Percentiles rank a stretch among this genome's conserved stretches.
Conservation (phyloP, 2,797 vertebrate genomes). For the Megaceryle alcyon region DNA sequence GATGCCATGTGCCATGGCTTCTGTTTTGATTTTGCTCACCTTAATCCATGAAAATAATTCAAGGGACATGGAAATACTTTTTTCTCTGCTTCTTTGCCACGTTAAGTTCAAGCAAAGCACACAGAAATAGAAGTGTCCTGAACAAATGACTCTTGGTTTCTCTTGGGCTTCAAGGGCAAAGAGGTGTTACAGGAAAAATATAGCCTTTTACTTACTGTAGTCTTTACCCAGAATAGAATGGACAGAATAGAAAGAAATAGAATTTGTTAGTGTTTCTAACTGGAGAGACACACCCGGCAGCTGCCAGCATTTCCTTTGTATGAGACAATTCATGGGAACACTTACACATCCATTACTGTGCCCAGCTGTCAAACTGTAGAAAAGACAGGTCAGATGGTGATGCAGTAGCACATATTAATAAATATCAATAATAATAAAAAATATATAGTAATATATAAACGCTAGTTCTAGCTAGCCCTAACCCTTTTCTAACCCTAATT, state of each 20-base stretch:
- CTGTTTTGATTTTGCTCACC: not conserved
- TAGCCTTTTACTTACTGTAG: not conserved
- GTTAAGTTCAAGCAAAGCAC: not conserved
- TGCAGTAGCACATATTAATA: not conserved
- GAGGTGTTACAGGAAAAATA: not conserved
- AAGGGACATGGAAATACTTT: not conserved
- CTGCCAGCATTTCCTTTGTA: not conserved
- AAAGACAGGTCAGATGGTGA: not conserved
- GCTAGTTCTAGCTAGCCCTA: not conserved
- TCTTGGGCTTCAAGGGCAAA: constrained; percentile 3
- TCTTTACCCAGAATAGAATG: not conserved
- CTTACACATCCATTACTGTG: not conserved
- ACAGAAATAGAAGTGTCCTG: not conserved
- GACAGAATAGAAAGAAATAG: not conserved
- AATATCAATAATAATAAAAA: not conserved
- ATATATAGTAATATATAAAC: not conserved
- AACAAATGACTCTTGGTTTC: not conserved
- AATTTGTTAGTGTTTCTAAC: not conserved
- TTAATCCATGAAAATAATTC: not conserved
- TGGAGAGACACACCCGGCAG: not conserved
- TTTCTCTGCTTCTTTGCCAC: not conserved
- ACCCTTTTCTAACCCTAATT: not conserved
- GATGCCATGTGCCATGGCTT: not conserved
- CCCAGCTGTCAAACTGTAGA: fast-evolving
- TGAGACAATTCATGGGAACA: not conserved